Base-by-base conservation (phyloP, 2,888 invertebrate genomes). In the Sesia apiformis region DNA sequence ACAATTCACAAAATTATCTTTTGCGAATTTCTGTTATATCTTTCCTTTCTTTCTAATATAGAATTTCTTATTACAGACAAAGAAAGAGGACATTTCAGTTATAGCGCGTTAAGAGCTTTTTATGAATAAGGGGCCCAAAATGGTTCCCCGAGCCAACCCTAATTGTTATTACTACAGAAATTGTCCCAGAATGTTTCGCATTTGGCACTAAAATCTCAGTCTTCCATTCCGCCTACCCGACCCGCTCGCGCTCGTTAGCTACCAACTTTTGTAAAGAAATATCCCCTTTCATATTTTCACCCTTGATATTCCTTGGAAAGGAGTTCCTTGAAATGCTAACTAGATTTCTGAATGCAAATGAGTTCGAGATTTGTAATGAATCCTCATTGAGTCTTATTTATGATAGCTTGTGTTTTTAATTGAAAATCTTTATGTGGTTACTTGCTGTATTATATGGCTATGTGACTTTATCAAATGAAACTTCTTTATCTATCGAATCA, bases 91-190 rank as follows among this genome's bases (percentile, higher is more conserved):
- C 23, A 23, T 23, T 23, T 23, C 23, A 23, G 23, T 23, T 23
- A 23, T 23, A 23, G 23, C 23, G 23, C 23, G 23, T 23, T 23
- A 23, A 23, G 23, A 23, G 23, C 23, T 23, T 23, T 23, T 23
- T 23, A 23, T 23, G 23, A 8, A 46, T 46, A 46, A 46, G 23
- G 7, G 46, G 23, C 46, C 46, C 46, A 46, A 46, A 46, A n/a
- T 23, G 23, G 8, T 46, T 46, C 46, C 46, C 7, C 7, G 46
- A 8, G 46, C 8, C 46, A 46, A n/a, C 4, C 46, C 46, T 8
- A 72, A 78, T 73, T 72, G 72, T 75, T 74, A 78, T 73, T 59
- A 66, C 63, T 58, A 58, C 64, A 23, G 63, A 67, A 72, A 72
- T 63, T 55, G 68, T 57, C 64, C 62, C 58, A 46, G 23, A 46